Evolutionary conservation across 1,140 invertebrate genomes (phyloP), one percentile per base, ranked within the genome.

Genomic region (Helicoverpa armigera): DNA sequence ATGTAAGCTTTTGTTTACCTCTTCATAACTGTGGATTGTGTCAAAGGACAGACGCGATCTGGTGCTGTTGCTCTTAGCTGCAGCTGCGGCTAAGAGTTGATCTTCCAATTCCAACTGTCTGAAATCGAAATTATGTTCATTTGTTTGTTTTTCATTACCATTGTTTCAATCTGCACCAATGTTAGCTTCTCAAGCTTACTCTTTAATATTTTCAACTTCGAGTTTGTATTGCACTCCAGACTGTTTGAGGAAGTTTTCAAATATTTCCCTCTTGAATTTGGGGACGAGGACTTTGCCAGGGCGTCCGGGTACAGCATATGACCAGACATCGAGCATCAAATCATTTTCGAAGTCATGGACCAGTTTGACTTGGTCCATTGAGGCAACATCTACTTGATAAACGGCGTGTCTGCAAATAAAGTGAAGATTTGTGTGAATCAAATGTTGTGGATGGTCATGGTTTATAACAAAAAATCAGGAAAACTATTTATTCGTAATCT

Each of bases 41-140:
- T 88, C 81, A 23, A 84, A 87, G 4, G 79, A 48, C 0, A 89
- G 76, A 29, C 81, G 79, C 2, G 60, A 56, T 13, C 14, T 79
- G 5, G 73, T 58, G 1, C 75, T 83, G 63, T 75, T 86, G 63
- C 80, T 84, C 18, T 31, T 82, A 3, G 65, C 43, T 3, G 56
- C 50, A n/a, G 87, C 82, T 23, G 77, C 35, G n/a, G 73, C 73
- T 35, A 89, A 48, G 9, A 87, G 54, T 74, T 76, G 11, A 18
- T 90, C 88, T 86, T 90, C 89, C 18, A 85, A 23, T 1, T 89
- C 84, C 10, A 90, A 35, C 18, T 78, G 13, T 50, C 89, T 90
- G 61, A 65, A 86, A 73, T 48, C 10, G 13, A 63, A 23, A 72
- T 54, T 35, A 58, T 14, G 11, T 10, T 77, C 0, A 29, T 50